Base-by-base conservation (phyloP, 2,888 invertebrate species). In the Clanis bilineata region DNA sequence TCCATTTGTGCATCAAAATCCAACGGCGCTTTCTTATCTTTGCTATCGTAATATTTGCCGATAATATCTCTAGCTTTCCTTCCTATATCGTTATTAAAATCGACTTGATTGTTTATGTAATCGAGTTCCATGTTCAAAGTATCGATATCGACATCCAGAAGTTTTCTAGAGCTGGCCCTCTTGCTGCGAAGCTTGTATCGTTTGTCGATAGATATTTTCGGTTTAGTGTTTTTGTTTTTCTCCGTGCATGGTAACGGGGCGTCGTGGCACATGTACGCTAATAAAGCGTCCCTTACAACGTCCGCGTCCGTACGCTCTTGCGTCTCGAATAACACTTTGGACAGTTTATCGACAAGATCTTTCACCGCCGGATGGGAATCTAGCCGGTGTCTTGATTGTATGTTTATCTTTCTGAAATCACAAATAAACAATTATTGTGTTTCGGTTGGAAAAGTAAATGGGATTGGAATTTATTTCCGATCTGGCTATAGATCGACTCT, bases 231-330 rank as follows among this genome's bases (percentile, higher is more conserved):
- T 61, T 80, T 83, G 0, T 70, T 65, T 62, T 86, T 88, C 21
- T 92, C 90, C 0, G 93, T 91, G 78, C 98, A 98, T 0, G 98
- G 98, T 45, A 98, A 81, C 0, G 94, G 93, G 0, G 95, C 94
- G 57, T 96, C 95, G 76, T 98, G 98, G 75, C 98, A 98, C 62
- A 96, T 94, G 76, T 97, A 96, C 0, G 96, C 95, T 44, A 98
- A 86, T 6, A 98, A 85, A 0, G 97, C 96, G 82, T 98, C 98
- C 64, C 96, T 93, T 0, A 97, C 92, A 0, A 95, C 93, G 62
- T 95, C 94, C 0, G 97, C 95, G 80, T 96, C 95, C 0, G 93
- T 93, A 1, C 93, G 94, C 72, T 95, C 93, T 67, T 94, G 93
- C 44, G 95, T 94, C 78, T 94, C 96, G 82, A 94, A 96, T 45